A percentile compares a stretch with the other conserved stretches of the same genome.
Conservation (phyloP, 2,888 invertebrate genomes). For the Notocelia uddmanniana region DNA sequence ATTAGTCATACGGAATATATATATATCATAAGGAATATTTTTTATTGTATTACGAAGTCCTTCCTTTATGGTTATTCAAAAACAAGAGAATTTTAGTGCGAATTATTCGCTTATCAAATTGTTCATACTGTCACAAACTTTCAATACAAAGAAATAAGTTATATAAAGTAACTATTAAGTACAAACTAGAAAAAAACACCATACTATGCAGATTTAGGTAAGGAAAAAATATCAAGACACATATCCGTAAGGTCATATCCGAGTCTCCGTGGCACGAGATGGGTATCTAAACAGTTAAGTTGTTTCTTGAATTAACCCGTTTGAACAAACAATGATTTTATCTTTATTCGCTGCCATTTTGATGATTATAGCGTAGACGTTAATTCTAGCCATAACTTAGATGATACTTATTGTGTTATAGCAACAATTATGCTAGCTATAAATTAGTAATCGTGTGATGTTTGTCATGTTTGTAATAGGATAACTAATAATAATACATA, state of each 20-base stretch:
- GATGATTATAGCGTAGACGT: constrained; percentile 11
- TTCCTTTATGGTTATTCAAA: too few species aligned
- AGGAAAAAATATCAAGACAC: constrained; percentile 10
- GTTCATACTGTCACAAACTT: too few species aligned
- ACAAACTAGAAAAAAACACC: background rate
- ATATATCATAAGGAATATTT: too few species aligned
- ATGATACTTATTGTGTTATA: constrained; percentile 17
- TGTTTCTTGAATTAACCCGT: constrained; percentile 34
- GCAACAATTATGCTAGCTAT: constrained; percentile 6
- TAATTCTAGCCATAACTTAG: constrained; percentile 34
- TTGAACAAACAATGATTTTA: constrained; percentile 25
- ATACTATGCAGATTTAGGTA: background rate
- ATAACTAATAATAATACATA: too few species aligned
- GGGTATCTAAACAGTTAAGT: constrained; percentile 33
- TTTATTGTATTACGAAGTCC: too few species aligned
- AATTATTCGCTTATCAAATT: background rate
- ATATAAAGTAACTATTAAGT: too few species aligned
- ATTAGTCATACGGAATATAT: too few species aligned
- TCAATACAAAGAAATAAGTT: too few species aligned
- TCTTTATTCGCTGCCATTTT: constrained; percentile 30
- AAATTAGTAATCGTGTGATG: constrained; percentile 25
- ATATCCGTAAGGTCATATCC: constrained; percentile 13
- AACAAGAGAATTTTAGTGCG: too few species aligned
- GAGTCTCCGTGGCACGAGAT: constrained; percentile 19
- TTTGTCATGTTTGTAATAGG: background rate